Conservation (phyloP, 2,113 vertebrate species). For the Seriola rivoliana region DNA sequence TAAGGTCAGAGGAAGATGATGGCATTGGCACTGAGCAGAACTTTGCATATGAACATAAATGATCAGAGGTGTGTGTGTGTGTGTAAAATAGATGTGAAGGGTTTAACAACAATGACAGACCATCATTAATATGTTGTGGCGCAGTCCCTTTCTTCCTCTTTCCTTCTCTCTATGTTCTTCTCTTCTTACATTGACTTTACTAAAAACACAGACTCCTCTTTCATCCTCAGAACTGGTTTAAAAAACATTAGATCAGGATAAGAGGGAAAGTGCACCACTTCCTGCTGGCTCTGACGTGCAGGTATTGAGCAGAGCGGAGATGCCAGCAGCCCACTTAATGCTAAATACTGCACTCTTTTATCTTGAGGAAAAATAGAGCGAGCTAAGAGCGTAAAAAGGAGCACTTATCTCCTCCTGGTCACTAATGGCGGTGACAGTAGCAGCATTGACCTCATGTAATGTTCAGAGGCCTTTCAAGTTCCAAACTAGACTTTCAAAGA, state of each 20-base stretch:
- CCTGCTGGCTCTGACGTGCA: constrained; percentile 28
- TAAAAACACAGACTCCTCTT: constrained; percentile 22
- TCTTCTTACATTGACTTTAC: constrained; percentile 33
- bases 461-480: constrained; percentile 37
- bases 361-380: constrained; percentile 33
- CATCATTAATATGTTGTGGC: neutral
- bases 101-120: constrained; percentile 1
- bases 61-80: no score
- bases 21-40: neutral
- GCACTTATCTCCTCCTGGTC: constrained; percentile 70
- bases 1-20: no score
- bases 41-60: neutral
- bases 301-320: constrained; percentile 51
- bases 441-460: constrained; percentile 34
- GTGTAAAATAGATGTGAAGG: constrained; percentile 4
- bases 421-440: constrained; percentile 65
- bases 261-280: constrained; percentile 54
- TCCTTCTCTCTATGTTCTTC: neutral
- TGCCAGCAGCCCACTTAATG: constrained; percentile 70
- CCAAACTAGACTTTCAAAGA: constrained; percentile 9
- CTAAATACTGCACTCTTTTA: constrained; percentile 66
- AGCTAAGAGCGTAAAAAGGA: constrained; percentile 49
- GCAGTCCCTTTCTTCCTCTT: neutral
- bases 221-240: constrained; percentile 44
- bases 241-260: constrained; percentile 54